Base-by-base conservation (phyloP, 1,140 invertebrate genomes). In the Venustaconcha ellipsiformis region DNA sequence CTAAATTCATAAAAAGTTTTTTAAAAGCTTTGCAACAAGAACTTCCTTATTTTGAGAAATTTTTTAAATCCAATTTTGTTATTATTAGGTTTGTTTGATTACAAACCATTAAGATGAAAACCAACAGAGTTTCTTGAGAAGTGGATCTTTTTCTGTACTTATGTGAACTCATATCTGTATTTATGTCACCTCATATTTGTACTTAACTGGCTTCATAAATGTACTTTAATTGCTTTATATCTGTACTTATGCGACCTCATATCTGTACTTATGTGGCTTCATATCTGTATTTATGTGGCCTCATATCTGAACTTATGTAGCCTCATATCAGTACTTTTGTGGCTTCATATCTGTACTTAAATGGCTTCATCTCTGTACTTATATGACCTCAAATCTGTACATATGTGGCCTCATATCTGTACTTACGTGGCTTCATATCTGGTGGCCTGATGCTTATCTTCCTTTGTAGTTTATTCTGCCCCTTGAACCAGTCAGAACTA, bases 371-470 rank as follows among this genome's bases (percentile, higher is more conserved):
- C 85, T n/a, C n/a, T 23, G 56, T 72, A 93, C 94, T 93, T 92
- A 97, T 96, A 92, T 60, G 92, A 92, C 82, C 94, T 93, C 96
- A 98, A 98, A 85, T n/a, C n/a, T 23, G 56, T 72, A 93, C 94
- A 92, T 92, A 97, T 96, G 92, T 60, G 92, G 92, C 82, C 94
- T 93, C 96, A 98, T 98, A 85, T n/a, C 26, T 23, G 56, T 72
- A 93, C 94, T 93, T 92, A 97, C 96, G 92, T 60, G 92, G 92
- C 82, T 94, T 93, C 96, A 98, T 98, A 85, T 95, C 95, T 63
- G 93, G 92, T 55, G 96, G 96, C 88, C 95, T 94, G 60, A 98
- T 91, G 87, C 93, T 95, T 69, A 95, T 92, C 74, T 93, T 93
- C 70, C 87, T 85, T 2, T 93, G 92, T 20, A 91, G 87, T 78